Evolutionary conservation across 2,888 invertebrate species (phyloP), one percentile per base, ranked within the genome.

Genomic region (Campoplex nolae): DNA sequence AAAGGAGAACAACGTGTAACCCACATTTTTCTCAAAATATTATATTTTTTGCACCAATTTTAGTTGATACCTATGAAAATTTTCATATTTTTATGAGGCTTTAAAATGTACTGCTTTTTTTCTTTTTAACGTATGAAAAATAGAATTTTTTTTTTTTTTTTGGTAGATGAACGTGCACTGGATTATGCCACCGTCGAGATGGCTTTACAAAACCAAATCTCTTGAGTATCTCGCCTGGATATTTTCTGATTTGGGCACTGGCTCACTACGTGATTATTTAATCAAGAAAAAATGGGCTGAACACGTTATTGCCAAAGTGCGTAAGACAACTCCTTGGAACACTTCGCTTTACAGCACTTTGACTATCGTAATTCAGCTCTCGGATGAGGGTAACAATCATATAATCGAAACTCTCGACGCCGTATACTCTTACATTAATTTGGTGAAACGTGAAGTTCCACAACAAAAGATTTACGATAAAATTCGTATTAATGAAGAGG

Each of bases 201-300:
- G 96, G 81, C 95, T 97, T 88, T 98, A 97, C 93, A 96, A 96
- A 92, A 95, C 95, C 11, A 97, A 97, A 92, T 97, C 97, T 0
- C 96, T 97, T 84, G 96, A 96, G 89, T 97, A 97, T 92, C 94
- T 98, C 7, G 70, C 75, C 48, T 88, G 82, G 82, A 92, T 98
- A 32, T 94, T 98, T 8, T 97, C 97, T 0, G 97, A 98, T 93
- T 98, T 98, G 94, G 98, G 98, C 3, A 96, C 96, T 90, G 97
- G 97, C 77, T 97, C 97, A 90, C 94, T 98, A n/a, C 95, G 97
- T 2, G 96, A 97, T 0, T 97, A 96, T 92, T 95, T 98, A 35
- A 95, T 96, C 87, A 96, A 96, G 91, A 97, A 96, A 92, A 95
- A 97, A 0, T 97, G 97, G 97, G 97, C 96, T 1, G 93, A 97